A percentile compares a stretch with the other conserved stretches of the same genome.
These are phyloP conservation scores for Mustelus asterias DNA, from an alignment of 2,113 vertebrate genomes.

Conservation along the genomic window DNA sequence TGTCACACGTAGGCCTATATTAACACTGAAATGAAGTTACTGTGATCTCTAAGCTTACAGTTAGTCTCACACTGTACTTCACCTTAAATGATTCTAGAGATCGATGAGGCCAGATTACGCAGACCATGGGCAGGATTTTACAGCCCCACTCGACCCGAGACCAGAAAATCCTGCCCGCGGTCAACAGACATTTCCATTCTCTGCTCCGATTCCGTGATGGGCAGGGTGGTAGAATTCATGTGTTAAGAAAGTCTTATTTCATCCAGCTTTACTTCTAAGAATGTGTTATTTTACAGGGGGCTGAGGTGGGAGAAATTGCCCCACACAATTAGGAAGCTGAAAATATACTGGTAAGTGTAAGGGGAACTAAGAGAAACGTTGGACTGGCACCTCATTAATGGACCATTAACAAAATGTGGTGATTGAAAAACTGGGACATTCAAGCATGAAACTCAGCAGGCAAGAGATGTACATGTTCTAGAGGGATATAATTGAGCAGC, in stretches of 20 bases:
- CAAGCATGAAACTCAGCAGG: conserved; percentile 17
- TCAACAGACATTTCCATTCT: too few relatives aligned
- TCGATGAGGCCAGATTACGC: too few relatives aligned
- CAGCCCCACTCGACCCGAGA: too few relatives aligned
- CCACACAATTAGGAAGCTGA: background rate
- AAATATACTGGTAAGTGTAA: background rate
- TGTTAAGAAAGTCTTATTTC: background rate
- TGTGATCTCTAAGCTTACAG: background rate
- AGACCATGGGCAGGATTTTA: background rate
- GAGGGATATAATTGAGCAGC: background rate
- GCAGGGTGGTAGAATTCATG: background rate
- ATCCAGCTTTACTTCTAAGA: background rate
- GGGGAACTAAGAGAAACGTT: background rate
- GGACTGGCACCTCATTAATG: background rate
- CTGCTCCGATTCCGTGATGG: too few relatives aligned
- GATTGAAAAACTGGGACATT: background rate
- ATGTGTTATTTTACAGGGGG: background rate
- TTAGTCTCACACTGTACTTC: background rate
- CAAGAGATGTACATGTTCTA: background rate
- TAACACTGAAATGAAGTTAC: too few relatives aligned
- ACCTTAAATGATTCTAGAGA: background rate
- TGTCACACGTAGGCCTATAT: too few relatives aligned
- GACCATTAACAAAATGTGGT: background rate
- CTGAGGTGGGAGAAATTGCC: background rate
- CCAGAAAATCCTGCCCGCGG: too few relatives aligned